Conservation (phyloP, 2,113 vertebrate genomes). For the Prinia subflava region DNA sequence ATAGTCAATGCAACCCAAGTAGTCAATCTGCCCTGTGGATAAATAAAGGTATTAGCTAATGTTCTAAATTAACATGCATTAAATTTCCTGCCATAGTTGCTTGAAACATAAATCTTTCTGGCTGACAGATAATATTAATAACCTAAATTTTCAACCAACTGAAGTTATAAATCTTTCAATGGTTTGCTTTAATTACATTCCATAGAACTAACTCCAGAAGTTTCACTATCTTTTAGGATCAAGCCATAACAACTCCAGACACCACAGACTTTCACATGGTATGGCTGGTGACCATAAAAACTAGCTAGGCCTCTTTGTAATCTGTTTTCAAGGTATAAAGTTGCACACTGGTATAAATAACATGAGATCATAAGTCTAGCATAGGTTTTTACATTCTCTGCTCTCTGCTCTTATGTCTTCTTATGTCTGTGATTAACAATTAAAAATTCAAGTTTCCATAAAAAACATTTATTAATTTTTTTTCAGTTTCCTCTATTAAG, state of each 20-base stretch:
- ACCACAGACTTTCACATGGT: background rate
- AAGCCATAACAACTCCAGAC: background rate
- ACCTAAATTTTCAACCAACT: conserved; percentile 5
- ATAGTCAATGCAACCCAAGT: conserved; percentile 34
- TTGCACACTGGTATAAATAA: conserved; percentile 14
- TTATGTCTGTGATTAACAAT: background rate
- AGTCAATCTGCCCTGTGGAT: conserved; percentile 7
- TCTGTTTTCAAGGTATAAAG: conserved; percentile 2
- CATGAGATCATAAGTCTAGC: conserved; percentile 7
- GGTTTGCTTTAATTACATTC: background rate
- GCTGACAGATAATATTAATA: conserved; percentile 10
- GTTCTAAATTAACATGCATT: conserved; percentile 55
- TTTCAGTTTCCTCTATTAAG: background rate
- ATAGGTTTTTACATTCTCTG: background rate
- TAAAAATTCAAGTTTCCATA: background rate
- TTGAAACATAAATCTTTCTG: conserved; percentile 18
- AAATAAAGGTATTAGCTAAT: conserved; percentile 63
- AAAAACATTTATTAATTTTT: background rate
- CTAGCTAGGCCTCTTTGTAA: background rate
- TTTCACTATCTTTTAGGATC: background rate
- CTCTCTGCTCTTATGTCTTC: background rate
- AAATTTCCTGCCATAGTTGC: background rate
- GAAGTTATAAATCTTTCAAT: background rate
- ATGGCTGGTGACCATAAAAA: background rate
- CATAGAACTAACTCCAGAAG: background rate